A percentile compares a stretch with the other conserved stretches of the same genome.
Conservation (phyloP, 2,113 vertebrate species). For the Oostethus manadensis region DNA sequence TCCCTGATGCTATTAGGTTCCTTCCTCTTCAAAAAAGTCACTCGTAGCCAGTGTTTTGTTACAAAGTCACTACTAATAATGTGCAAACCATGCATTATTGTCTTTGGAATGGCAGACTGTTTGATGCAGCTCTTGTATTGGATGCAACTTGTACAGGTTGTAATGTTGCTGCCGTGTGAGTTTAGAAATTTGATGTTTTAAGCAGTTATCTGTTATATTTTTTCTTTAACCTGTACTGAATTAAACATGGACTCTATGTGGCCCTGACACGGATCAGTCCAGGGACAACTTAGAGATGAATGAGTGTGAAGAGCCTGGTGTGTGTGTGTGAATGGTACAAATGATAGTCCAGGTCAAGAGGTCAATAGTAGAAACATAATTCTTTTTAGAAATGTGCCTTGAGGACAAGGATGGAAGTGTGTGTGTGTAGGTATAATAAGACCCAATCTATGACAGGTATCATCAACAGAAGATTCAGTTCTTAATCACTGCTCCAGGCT, state of each 20-base stretch:
- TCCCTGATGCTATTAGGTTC: too few relatives aligned
- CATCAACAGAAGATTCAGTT: slow-evolving; percentile 51
- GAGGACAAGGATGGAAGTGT: slow-evolving; percentile 9
- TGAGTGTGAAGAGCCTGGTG: slow-evolving; percentile 3
- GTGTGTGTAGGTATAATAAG: slow-evolving; percentile 25
- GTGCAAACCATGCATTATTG: too few relatives aligned
- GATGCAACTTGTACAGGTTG: too few relatives aligned
- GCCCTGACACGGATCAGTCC: slow-evolving; percentile 19
- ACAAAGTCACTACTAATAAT: too few relatives aligned
- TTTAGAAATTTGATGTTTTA: neutral
- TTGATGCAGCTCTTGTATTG: too few relatives aligned
- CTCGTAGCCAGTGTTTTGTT: too few relatives aligned
- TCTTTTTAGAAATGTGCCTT: slow-evolving; percentile 30
- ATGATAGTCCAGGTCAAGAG: slow-evolving; percentile 35
- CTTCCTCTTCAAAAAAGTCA: too few relatives aligned
- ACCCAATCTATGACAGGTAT: slow-evolving; percentile 48
- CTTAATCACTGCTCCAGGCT: slow-evolving; percentile 64
- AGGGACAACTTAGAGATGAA: slow-evolving; percentile 11
- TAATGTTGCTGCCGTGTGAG: neutral
- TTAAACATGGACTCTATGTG: slow-evolving; percentile 15
- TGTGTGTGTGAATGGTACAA: slow-evolving; percentile 33
- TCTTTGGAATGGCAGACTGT: too few relatives aligned
- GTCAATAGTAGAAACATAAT: slow-evolving; percentile 38
- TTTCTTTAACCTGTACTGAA: slow-evolving; percentile 6
- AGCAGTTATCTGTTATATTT: neutral